Evolutionary conservation across 2,797 vertebrate species (phyloP), one percentile per base, ranked within the genome.

Genomic region (Merluccius polli): DNA sequence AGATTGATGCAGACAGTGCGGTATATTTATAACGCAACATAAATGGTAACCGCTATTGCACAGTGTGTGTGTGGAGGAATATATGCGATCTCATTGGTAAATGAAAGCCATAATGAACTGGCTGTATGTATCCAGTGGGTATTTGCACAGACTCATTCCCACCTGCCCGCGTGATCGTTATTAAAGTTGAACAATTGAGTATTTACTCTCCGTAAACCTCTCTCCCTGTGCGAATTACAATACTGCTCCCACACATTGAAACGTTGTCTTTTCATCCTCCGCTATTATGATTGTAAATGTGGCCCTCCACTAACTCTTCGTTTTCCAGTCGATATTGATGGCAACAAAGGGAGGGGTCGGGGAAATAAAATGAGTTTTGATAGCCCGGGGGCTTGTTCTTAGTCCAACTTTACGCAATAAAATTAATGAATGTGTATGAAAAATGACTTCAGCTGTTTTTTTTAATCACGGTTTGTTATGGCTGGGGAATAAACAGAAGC

Each of bases 351-450:
- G 70, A 41, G 68, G 48, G 77, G 67, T 73, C 73, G 67, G 70
- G 73, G 78, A 81, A 73, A 74, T 81, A 65, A 78, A 73, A 72
- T 79, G 35, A 75, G 75, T 79, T 76, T 71, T 15, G 65, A 71
- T 74, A 74, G 74, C 78, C 78, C 35, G 41, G 67, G 73, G 78
- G 77, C 67, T 78, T 79, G 78, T 82, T 82, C 80, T 83, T 75
- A 81, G 65, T 77, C 73, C 77, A 79, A 72, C 78, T 69, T 30
- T n/a, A 69, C 75, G 73, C 79, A 21, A 78, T 83, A 70, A 75
- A 77, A 81, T 81, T 76, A 82, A 63, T 63, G 59, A 27, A 63
- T 63, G 59, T 63, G 6, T 63, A 63, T 27, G 8, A 63, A 63
- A 63, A 63, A 63, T 24, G n/a, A 63, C 59, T 27, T 59, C 5